Base-by-base conservation (phyloP, 1,140 invertebrate species). In the Macrosteles quadrilineatus region DNA sequence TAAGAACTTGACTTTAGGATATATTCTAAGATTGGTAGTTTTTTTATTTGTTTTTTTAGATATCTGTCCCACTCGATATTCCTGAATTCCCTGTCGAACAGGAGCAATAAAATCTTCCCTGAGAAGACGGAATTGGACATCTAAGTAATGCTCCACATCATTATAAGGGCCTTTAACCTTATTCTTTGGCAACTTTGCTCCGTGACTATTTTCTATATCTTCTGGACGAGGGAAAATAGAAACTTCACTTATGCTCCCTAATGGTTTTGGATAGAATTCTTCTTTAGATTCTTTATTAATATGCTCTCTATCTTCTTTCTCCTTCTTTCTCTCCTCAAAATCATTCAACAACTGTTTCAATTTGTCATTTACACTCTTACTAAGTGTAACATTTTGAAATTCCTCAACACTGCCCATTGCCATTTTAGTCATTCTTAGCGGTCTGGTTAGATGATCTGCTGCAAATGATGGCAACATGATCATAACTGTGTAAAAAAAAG, bases 31-130 rank as follows among this genome's bases (percentile, higher is more conserved):
- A 17, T 63, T 63, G n/a, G 43, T 66, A 9, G 27, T 45, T 27
- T 25, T 57, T 11, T 11, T 9, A n/a, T n/a, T n/a, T 19, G 14
- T 64, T 66, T 1, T 21, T 14, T 66, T 27, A 14, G n/a, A 4
- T 59, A 21, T 25, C 6, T 59, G 25, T n/a, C 40, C 23, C 45
- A 14, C 45, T 17, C 32, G 43, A 31, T 21, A 66, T 17, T 66
- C 63, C 1, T 66, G 32, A 23, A 66, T 66, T 14, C 63, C 63
- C 27, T 66, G 32, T 17, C 63, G 17, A n/a, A 66, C 17, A 2
- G 63, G 63, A 6, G 32, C 17, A 66, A 66, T 29, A 66, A 66
- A 66, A 31, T 66, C 63, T 31, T 66, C 63, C 23, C 63, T 66
- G 1, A 66, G 21, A 19, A 66, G 40, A 17, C 36, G 9, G 36